Evolutionary conservation across 1,140 invertebrate species (phyloP), one percentile per base, ranked within the genome.

Genomic region (Euschistus heros): DNA sequence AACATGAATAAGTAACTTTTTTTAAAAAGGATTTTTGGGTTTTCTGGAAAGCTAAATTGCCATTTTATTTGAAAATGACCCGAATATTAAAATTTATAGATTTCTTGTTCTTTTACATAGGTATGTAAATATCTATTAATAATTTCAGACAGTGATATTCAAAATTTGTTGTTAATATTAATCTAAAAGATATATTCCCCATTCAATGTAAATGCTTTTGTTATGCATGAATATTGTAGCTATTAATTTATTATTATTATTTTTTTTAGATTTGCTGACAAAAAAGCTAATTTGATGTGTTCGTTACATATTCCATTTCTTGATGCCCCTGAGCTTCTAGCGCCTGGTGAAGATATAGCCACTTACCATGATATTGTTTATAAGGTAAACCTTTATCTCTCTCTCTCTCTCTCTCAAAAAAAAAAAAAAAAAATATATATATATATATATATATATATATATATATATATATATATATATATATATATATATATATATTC

Each of bases 251-350:
- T 66, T 68, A 70, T 18, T 67, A 63, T 50, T 66, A 65, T 65
- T 67, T 57, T 73, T 76, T 73, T 73, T 71, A 76, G 77, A 13
- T 90, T 80, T 73, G 81, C 81, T 62, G 80, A 83, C 71, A 69
- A 80, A 17, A 85, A 85, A 72, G 57, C 75, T 37, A 67, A 75
- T 18, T 70, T 87, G 15, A 75, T 84, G 78, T 76, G 75, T 66
- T 77, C 80, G 68, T 80, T 84, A 64, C 70, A 67, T 33, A 65
- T 74, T 5, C 80, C 81, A 2, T 71, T 79, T 6, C 77, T 75
- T 60, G 81, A 87, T 71, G 80, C 82, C 8, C 82, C 84, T 0
- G 86, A 88, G 74, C 68, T 89, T 62, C 50, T 81, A 18, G 77
- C 79, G 22, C 70, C 75, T 47, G 78, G 78, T 33, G 79, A 84